Conservation (phyloP, 2,797 vertebrate genomes). For the Pseudomugil gertrudae region DNA sequence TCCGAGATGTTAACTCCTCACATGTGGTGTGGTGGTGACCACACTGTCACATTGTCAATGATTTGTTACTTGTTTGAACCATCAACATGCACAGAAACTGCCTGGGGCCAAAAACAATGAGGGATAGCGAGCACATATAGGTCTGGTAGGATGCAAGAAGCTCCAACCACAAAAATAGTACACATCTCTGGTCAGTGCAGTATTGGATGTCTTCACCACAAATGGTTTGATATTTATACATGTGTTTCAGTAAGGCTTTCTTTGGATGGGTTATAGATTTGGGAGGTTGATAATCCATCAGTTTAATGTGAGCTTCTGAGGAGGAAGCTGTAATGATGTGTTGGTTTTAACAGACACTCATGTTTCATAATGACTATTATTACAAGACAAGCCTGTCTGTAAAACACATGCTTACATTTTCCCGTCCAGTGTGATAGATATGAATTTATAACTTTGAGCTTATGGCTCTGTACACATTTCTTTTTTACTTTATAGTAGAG, state of each 20-base stretch:
- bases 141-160: conserved; percentile 20
- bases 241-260: conserved; percentile 13
- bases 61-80: conserved; percentile 14
- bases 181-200: conserved; percentile 14
- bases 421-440: conserved; percentile 6
- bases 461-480: background rate
- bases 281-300: conserved; percentile 22
- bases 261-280: background rate
- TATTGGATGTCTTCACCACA: conserved; percentile 27
- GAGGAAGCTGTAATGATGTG: conserved; percentile 47
- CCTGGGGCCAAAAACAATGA: conserved; percentile 13
- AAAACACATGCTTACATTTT: conserved; percentile 49
- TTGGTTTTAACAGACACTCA: conserved; percentile 61
- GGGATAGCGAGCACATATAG: too few relatives aligned
- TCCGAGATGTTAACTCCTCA: background rate
- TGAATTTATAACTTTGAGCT: background rate
- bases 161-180: conserved; percentile 18
- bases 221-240: conserved; percentile 19
- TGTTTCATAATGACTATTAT: conserved; percentile 68
- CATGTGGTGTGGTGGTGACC: conserved; percentile 5
- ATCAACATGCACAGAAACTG: conserved; percentile 2
- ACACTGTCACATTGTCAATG: conserved; percentile 1
- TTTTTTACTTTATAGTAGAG: background rate
- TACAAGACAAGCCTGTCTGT: conserved; percentile 48
- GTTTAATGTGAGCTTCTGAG: conserved; percentile 26